Evolutionary conservation across 2,888 invertebrate species (phyloP).

Genomic region (Trissolcus brochymenae): DNA sequence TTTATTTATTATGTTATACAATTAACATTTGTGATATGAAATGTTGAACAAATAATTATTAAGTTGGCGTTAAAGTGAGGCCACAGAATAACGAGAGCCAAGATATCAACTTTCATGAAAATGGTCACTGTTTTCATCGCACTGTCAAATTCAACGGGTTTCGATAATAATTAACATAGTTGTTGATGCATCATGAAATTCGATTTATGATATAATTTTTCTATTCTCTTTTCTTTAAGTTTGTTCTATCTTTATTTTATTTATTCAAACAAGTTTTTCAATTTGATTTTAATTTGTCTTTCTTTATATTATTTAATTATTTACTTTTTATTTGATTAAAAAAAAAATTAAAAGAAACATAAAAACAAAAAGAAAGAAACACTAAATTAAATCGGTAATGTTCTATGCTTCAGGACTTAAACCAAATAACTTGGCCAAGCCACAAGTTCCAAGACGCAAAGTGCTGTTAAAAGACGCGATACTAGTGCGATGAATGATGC

Average conservation of each 20-base stretch:
- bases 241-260: conserved; percentile 4
- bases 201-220: neutral
- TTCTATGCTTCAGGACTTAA: conserved; percentile 76
- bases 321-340: neutral
- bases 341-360: neutral
- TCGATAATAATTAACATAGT: conserved; percentile 67
- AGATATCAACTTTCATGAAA: conserved; percentile 59
- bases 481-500: conserved; percentile 62
- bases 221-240: conserved; percentile 9
- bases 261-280: neutral
- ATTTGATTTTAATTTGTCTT: conserved; percentile 23
- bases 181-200: conserved; percentile 73
- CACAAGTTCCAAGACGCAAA: conserved; percentile 71
- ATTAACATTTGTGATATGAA: too few species aligned
- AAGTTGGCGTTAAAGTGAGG: conserved; percentile 44
- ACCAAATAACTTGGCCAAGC: conserved; percentile 73
- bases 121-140: conserved; percentile 76
- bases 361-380: conserved; percentile 19
- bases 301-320: conserved; percentile 24
- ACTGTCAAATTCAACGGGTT: conserved; percentile 15
- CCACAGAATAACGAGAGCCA: conserved; percentile 75
- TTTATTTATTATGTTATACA: too few species aligned
- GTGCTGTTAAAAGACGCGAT: conserved; percentile 64
- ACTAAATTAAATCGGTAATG: conserved; percentile 60
- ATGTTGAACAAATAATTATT: neutral